Evolutionary conservation across 30 jellyfish, hydroid and myxozoan genomes (phyloP).

Genomic region (Cassiopea xamachana): DNA sequence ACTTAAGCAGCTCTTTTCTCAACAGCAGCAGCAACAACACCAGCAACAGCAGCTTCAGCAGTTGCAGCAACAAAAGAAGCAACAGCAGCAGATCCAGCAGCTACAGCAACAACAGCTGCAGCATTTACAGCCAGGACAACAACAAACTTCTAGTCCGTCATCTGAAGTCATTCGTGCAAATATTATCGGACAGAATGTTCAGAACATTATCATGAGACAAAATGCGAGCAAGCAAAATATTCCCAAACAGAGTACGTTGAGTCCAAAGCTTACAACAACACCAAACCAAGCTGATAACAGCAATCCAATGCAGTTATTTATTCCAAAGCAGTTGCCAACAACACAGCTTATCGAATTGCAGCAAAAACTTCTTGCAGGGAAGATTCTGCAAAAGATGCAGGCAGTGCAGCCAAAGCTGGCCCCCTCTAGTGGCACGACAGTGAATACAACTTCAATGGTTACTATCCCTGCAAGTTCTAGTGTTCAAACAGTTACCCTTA

Average conservation of each 20-base stretch:
- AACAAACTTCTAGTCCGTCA: constrained; percentile 40
- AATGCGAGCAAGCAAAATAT: constrained; percentile 53
- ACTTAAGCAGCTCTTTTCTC: constrained; percentile 4
- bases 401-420: constrained; percentile 60
- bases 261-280: constrained; percentile 8
- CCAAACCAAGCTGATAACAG: neutral
- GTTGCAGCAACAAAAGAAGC: constrained; percentile 19
- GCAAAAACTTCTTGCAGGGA: constrained; percentile 74
- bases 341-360: constrained; percentile 62
- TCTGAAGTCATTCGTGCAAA: constrained; percentile 29
- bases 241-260: constrained; percentile 19
- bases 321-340: constrained; percentile 55
- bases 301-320: constrained; percentile 41
- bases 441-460: neutral
- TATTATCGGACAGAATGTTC: constrained; percentile 44
- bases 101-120: constrained; percentile 23
- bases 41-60: constrained; percentile 41
- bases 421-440: constrained; percentile 15
- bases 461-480: constrained; percentile 23
- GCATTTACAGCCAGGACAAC: constrained; percentile 15
- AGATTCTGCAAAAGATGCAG: constrained; percentile 69
- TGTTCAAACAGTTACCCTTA: constrained; percentile 35
- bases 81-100: constrained; percentile 54
- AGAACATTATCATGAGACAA: constrained; percentile 52
- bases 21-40: constrained; percentile 57